A percentile compares a stretch with the other conserved stretches of the same genome.
These are phyloP conservation scores for Colius striatus DNA, from an alignment of 2,113 vertebrate species.

Conservation along the genomic window DNA sequence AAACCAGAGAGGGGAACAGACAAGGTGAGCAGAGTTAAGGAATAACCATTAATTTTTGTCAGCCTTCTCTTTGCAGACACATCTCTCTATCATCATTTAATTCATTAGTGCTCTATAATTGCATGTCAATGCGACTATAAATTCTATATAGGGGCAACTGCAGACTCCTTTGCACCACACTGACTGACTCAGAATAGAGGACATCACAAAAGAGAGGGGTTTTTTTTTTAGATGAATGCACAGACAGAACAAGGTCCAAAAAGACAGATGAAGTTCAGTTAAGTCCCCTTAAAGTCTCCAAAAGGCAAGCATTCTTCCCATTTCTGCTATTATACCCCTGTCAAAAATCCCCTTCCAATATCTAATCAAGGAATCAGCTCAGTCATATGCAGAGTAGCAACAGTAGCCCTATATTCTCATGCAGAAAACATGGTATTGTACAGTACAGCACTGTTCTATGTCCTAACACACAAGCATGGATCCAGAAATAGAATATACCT, in stretches of 20 bases:
- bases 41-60: slow-evolving; percentile 8
- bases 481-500: slow-evolving; percentile 39
- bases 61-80: neutral
- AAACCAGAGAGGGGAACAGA: neutral
- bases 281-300: neutral
- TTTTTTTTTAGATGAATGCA: neutral
- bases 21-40: neutral
- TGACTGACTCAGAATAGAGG: neutral
- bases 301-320: neutral
- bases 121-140: neutral
- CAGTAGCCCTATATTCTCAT: neutral
- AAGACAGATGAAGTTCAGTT: neutral
- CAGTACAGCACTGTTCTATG: neutral
- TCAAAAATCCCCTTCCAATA: slow-evolving; percentile 38
- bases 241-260: neutral
- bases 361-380: neutral
- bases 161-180: neutral
- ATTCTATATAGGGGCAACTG: neutral
- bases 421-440: neutral
- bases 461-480: neutral
- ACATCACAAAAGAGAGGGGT: neutral
- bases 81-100: neutral
- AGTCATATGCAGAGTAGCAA: neutral
- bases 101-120: slow-evolving; percentile 23
- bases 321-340: neutral